These are phyloP conservation scores for Kryphioiulus occultus DNA, from an alignment of 2,888 invertebrate genomes.

Conservation along the genomic window DNA sequence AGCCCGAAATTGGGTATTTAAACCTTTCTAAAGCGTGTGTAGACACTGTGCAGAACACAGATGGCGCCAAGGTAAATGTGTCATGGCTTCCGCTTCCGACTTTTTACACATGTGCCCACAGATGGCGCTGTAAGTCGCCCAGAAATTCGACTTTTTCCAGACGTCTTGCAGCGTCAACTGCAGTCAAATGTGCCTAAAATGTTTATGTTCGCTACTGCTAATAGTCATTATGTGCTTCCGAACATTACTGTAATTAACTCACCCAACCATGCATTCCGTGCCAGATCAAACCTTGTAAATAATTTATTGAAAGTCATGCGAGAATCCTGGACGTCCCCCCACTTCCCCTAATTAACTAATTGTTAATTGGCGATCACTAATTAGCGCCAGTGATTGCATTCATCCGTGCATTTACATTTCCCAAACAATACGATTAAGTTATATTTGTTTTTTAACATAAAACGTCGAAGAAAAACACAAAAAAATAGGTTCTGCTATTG, in stretches of 20 bases:
- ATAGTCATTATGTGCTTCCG: not conserved
- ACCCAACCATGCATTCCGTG: not conserved
- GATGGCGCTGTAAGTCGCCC: not conserved
- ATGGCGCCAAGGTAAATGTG: not conserved
- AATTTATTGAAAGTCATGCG: conserved; percentile 2
- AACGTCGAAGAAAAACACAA: not conserved
- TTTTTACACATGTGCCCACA: not conserved
- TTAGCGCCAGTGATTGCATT: not conserved
- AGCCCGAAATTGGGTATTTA: no score
- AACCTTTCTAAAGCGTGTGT: not conserved
- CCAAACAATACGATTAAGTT: not conserved
- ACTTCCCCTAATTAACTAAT: not conserved
- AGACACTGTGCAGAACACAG: not conserved
- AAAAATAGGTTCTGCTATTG: not conserved
- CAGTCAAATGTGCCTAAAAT: not conserved
- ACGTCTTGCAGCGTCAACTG: not conserved
- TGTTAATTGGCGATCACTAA: not conserved
- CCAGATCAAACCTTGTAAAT: conserved; percentile 1
- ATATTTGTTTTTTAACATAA: not conserved
- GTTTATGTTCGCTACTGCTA: not conserved
- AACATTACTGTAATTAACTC: conserved; percentile 31
- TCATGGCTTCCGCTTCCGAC: not conserved
- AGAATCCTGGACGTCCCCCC: not conserved
- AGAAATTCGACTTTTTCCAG: not conserved
- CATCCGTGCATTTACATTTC: not conserved